A percentile compares a stretch with the other conserved stretches of the same genome.
These are phyloP conservation scores for Heliothis peltigera DNA, from an alignment of 2,888 invertebrate species.

Conservation along the genomic window DNA sequence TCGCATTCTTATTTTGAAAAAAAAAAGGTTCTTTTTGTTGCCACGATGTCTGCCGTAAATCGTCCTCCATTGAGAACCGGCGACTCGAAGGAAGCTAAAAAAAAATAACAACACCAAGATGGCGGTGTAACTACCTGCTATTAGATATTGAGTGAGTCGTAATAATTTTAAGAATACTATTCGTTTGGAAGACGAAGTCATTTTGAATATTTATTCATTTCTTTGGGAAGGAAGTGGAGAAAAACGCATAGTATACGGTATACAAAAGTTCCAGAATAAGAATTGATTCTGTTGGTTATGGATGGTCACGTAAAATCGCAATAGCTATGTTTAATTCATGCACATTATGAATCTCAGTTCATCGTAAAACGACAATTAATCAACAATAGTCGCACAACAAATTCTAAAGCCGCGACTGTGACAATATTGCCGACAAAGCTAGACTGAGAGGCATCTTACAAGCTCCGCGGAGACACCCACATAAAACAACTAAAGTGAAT, in stretches of 20 bases:
- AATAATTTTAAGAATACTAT: slow-evolving; percentile 49
- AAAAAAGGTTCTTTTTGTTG: slow-evolving; percentile 81
- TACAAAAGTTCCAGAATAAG: slow-evolving; percentile 8
- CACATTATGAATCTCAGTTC: not conserved
- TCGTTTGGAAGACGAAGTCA: slow-evolving; percentile 14
- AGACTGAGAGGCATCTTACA: slow-evolving; percentile 32
- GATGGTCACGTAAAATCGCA: not conserved
- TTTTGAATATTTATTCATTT: slow-evolving; percentile 28
- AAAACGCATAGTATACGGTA: not conserved
- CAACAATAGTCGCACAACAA: slow-evolving; percentile 19
- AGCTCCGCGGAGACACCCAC: slow-evolving; percentile 28
- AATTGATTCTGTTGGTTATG: not conserved
- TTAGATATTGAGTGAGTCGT: slow-evolving; percentile 62
- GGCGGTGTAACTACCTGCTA: slow-evolving; percentile 75
- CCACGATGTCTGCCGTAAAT: slow-evolving; percentile 87
- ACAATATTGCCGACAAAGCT: slow-evolving; percentile 34
- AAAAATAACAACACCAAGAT: slow-evolving; percentile 70
- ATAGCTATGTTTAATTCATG: not conserved
- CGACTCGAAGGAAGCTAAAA: slow-evolving; percentile 73
- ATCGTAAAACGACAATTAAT: slow-evolving; percentile 5
- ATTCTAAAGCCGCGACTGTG: slow-evolving; percentile 10
- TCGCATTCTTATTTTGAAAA: slow-evolving; percentile 74
- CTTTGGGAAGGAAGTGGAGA: slow-evolving; percentile 4
- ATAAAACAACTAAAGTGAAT: slow-evolving; percentile 42
- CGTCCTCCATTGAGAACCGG: slow-evolving; percentile 79